These are phyloP conservation scores for Ovis aries DNA, from an alignment of 2,113 vertebrate genomes.

Conservation along the genomic window ARS-UI_Ramb_v3.0 NC_056080.1:3024501-3025000, in stretches of 20 bases:
- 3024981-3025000: neutral
- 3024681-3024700: neutral
- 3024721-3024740: neutral
- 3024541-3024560: neutral
- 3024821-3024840: neutral
- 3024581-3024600: too few species aligned
- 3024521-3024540: neutral
- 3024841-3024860: fast-evolving
- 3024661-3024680: neutral
- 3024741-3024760: neutral
- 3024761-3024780: neutral
- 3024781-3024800: neutral
- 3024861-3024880: neutral
- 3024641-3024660: neutral
- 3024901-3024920: neutral
- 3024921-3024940: fast-evolving
- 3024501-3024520: neutral
- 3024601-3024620: fast-evolving
- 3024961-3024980: neutral
- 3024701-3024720: neutral
- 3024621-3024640: neutral
- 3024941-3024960: neutral
- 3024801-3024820: neutral
- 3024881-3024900: neutral
- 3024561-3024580: neutral